phyloP scores from a whole-genome alignment of 2,888 invertebrate genomes.

The Adelognathus sp. region DNA sequence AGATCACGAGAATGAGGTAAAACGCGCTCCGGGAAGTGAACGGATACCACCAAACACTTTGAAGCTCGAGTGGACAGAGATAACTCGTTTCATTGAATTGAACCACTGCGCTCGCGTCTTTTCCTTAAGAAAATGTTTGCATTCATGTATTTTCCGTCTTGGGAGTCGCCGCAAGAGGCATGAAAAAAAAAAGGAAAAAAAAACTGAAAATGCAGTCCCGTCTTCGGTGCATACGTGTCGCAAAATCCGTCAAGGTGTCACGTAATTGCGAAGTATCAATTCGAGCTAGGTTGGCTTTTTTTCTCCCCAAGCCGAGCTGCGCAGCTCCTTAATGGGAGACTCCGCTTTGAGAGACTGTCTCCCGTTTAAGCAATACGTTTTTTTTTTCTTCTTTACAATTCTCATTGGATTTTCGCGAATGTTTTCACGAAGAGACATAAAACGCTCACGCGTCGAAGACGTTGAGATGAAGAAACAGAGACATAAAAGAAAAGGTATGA shows the following conservation, averaged over 20 bases:
- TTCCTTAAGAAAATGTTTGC: background rate
- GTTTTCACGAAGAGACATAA: background rate
- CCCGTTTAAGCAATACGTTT: background rate
- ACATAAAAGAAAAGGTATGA: slow-evolving; percentile 2
- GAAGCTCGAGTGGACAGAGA: background rate
- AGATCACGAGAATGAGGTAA: slow-evolving; percentile 7
- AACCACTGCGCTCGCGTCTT: background rate
- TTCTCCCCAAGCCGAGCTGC: background rate
- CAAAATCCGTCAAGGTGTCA: slow-evolving; percentile 32
- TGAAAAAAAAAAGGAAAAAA: background rate
- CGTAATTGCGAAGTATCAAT: slow-evolving; percentile 36
- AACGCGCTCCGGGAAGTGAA: background rate
- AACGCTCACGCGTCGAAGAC: background rate
- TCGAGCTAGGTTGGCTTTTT: background rate
- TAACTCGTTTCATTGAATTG: background rate
- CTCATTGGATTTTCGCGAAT: background rate
- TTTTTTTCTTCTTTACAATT: background rate
- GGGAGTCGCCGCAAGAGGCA: background rate
- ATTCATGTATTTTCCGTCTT: background rate
- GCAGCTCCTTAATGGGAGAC: background rate
- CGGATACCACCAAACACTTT: background rate
- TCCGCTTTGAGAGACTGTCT: background rate
- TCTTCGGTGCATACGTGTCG: background rate
- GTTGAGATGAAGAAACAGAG: background rate
- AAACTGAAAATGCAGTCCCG: background rate